phyloP scores from a whole-genome alignment of 1,140 invertebrate genomes.

The Hermetia illucens region DNA sequence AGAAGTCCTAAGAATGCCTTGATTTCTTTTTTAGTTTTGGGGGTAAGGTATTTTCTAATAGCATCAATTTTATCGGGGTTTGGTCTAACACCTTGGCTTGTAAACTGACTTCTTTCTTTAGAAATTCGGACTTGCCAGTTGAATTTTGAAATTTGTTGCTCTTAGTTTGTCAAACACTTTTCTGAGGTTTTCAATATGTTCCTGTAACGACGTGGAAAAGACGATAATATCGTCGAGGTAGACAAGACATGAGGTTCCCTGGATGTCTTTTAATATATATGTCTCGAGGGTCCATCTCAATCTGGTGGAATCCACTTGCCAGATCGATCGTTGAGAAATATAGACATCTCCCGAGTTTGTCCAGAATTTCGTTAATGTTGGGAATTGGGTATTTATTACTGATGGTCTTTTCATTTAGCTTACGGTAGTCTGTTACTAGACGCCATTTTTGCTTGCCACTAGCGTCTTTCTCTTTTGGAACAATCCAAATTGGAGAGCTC shows the following conservation, averaged over 20 bases:
- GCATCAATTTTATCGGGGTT: slow-evolving; percentile 8
- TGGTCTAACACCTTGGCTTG: slow-evolving; percentile 11
- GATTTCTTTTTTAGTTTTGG: slow-evolving; percentile 24
- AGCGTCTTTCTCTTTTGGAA: slow-evolving; percentile 12
- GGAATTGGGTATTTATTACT: background rate
- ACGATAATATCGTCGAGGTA: slow-evolving; percentile 7
- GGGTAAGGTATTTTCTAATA: slow-evolving; percentile 16
- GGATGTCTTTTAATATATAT: no score
- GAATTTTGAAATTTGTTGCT: slow-evolving; percentile 11
- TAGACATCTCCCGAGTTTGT: background rate
- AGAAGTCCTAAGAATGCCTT: slow-evolving; percentile 31
- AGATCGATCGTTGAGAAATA: slow-evolving; percentile 5
- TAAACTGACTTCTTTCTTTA: slow-evolving; percentile 8
- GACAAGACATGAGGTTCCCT: no score
- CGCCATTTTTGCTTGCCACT: slow-evolving; percentile 10
- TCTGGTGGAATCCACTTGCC: slow-evolving; percentile 28
- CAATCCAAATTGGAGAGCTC: slow-evolving; percentile 6
- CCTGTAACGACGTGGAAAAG: slow-evolving; percentile 7
- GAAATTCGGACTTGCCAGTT: slow-evolving; percentile 8
- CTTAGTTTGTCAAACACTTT: slow-evolving; percentile 6
- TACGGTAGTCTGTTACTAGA: slow-evolving; percentile 21
- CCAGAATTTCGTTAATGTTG: slow-evolving; percentile 3
- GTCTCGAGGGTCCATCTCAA: background rate
- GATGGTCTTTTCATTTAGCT: slow-evolving; percentile 9
- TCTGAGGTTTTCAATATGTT: slow-evolving; percentile 4